phyloP scores from a whole-genome alignment of 2,113 vertebrate species.

The Microtus oregoni region DNA sequence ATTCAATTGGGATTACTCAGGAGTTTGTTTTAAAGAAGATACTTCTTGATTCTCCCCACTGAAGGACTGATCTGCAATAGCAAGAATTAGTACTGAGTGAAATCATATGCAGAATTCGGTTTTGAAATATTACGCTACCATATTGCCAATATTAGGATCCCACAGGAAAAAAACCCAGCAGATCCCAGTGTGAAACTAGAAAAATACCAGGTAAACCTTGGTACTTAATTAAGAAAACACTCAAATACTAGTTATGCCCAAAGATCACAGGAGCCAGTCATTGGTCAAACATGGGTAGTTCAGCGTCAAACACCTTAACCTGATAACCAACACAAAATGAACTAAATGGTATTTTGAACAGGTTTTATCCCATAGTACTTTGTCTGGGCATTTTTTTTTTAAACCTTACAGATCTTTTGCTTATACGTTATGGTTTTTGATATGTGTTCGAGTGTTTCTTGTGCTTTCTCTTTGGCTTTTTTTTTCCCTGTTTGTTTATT shows the following conservation, averaged over 20 bases:
- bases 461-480: neutral
- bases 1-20: neutral
- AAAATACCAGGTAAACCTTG: neutral
- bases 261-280: neutral
- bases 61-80: neutral
- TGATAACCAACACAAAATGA: neutral
- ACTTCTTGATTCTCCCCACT: neutral
- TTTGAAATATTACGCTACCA: constrained; percentile 40
- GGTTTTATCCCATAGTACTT: neutral
- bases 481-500: neutral
- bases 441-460: neutral
- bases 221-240: constrained; percentile 48
- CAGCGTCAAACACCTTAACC: neutral
- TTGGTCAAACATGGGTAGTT: neutral
- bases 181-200: neutral
- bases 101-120: neutral
- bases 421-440: neutral
- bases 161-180: neutral
- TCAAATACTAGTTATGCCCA: neutral
- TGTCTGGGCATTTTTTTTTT: neutral
- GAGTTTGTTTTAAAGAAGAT: neutral
- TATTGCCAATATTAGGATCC: neutral
- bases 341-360: neutral
- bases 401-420: neutral
- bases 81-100: neutral